Conservation (phyloP, 2,888 invertebrate species). For the Drosophila cognata region DNA sequence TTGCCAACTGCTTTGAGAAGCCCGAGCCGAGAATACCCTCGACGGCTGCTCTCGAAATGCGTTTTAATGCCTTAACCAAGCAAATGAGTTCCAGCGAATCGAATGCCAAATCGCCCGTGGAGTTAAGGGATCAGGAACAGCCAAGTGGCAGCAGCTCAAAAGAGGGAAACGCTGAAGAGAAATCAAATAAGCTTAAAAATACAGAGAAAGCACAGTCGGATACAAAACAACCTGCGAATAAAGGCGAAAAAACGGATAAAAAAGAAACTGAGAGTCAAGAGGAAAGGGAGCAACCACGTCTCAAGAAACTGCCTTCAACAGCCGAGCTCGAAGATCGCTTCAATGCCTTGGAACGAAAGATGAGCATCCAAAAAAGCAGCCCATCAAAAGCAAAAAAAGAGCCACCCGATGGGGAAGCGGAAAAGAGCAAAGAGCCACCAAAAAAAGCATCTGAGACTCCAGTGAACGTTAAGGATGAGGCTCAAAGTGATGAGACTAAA, state of each 20-base stretch:
- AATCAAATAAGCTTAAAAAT: constrained; percentile 38
- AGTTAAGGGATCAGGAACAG: constrained; percentile 44
- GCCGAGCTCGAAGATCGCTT: constrained; percentile 80
- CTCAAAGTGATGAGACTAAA: background rate
- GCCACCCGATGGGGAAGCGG: constrained; percentile 71
- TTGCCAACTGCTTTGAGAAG: constrained; percentile 32
- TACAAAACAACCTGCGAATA: constrained; percentile 18
- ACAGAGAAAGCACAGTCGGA: constrained; percentile 31
- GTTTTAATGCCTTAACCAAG: constrained; percentile 65
- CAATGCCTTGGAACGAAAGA: constrained; percentile 73
- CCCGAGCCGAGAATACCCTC: constrained; percentile 63
- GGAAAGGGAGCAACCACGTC: constrained; percentile 36
- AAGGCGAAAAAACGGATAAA: constrained; percentile 29
- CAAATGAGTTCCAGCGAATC: constrained; percentile 62
- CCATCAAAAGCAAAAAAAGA: constrained; percentile 71
- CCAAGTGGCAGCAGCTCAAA: constrained; percentile 32
- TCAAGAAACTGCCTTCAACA: constrained; percentile 74
- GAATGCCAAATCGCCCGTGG: constrained; percentile 57
- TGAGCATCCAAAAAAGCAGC: constrained; percentile 63
- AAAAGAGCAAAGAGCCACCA: background rate
- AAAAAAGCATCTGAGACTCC: background rate
- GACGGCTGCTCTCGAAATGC: constrained; percentile 68
- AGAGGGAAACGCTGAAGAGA: constrained; percentile 37
- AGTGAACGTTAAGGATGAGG: constrained; percentile 1
- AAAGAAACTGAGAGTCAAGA: constrained; percentile 3